Evolutionary conservation across 2,888 invertebrate genomes (phyloP), one percentile per base, ranked within the genome.

Genomic region (Drosophila recens): DNA sequence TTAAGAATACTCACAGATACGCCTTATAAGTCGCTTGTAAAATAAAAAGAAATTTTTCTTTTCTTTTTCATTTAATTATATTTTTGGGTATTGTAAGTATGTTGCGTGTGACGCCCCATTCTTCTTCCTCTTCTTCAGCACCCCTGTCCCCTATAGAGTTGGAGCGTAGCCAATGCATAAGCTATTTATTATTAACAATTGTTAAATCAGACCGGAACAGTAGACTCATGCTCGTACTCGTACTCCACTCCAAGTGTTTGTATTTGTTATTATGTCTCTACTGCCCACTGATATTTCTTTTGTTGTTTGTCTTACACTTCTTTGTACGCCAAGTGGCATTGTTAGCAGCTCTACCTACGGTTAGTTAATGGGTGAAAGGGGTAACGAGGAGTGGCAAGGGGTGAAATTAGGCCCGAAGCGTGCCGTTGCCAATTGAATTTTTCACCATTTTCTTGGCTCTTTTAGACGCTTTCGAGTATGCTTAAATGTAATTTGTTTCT

Each of bases 171-270:
- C 76, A 88, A 83, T 83, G 88, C 82, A 75, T 87, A 87, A 90
- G 89, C 89, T 76, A 79, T 87, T 91, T 91, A 90, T 90, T 90
- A 90, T 90, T 89, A 90, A 80, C 87, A 88, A 88, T 91, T 91
- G 84, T 90, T 86, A 91, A 90, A 90, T 88, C 91, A 87, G 90
- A 90, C 90, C 91, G 91, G 89, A 90, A 90, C 90, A 90, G 76
- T 30, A 42, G n/a, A 43, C 46, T 48, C 33, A 46, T 52, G 48
- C 38, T 49, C 48, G 27, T 36, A 40, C 38, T 10, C 27, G 10
- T 8, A 56, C 70, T 40, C 70, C 38, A 52, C 70, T 40, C 70
- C 38, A 49, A 63, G 23, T 53, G 54, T 68, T 66, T 69, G 54
- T 67, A 57, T 68, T 66, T 69, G 54, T 67, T 68, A 46, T 66